Evolutionary conservation across 2,888 invertebrate genomes (phyloP), one percentile per base, ranked within the genome.

Genomic region (Catocala nupta): DNA sequence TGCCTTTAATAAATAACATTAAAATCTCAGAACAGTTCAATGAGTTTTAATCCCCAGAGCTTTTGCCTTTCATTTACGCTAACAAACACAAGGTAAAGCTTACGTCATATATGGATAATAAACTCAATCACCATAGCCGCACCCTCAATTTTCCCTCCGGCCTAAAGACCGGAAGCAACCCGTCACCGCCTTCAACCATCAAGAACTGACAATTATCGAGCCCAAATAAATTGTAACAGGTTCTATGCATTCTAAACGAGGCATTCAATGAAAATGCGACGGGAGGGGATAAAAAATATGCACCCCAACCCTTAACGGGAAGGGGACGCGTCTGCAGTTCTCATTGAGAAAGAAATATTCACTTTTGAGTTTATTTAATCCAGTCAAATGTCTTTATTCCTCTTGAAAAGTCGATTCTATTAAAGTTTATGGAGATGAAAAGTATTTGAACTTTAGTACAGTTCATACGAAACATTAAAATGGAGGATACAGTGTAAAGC

Each of bases 171-270:
- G 48, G 47, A 42, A 56, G 56, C 45, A 55, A 39, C n/a, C 47
- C 45, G 16, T 59, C 16, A 51, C 25, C n/a, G 47, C 39, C 33
- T 34, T 7, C 1, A 34, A 33, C 62, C 36, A 36, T 49, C 48
- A 50, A 48, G 34, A 61, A 61, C 63, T 44, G 63, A 66, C 75
- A 77, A 77, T 77, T 75, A 74, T 77, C 67, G 57, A 64, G 55
- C 43, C 54, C 55, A 49, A 74, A 68, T 68, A 73, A 59, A 61
- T 43, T 59, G 66, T 66, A 69, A 70, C 69, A 63, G 69, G 45
- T 72, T 75, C 75, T 65, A 75, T 75, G 75, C 78, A 75, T 75
- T 75, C 62, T 64, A 74, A 74, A 75, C 61, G 67, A 77, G 54
- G 34, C 42, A 56, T 65, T 65, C 54, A 54, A 50, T 34, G 71